Conservation (phyloP, 1,140 invertebrate genomes). For the Luehdorfia chinensis region DNA sequence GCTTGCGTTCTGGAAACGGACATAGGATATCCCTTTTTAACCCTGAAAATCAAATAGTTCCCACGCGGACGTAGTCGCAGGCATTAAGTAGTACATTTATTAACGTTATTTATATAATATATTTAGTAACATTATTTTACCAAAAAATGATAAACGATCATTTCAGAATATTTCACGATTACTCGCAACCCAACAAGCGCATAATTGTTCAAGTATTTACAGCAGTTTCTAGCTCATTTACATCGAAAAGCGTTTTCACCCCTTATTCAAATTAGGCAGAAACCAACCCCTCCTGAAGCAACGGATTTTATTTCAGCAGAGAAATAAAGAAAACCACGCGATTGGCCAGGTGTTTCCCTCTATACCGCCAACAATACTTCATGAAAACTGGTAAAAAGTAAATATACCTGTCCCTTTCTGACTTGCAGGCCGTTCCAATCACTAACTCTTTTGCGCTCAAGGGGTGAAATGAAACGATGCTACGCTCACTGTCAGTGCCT, state of each 20-base stretch:
- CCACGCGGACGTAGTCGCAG: too few species aligned
- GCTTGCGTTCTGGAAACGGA: too few species aligned
- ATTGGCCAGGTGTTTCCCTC: constrained; percentile 47
- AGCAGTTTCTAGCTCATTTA: constrained; percentile 9
- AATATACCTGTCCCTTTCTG: constrained; percentile 46
- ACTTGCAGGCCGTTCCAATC: constrained; percentile 23
- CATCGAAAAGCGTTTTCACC: constrained; percentile 14
- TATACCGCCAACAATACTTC: constrained; percentile 45
- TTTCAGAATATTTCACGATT: not conserved
- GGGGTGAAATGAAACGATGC: constrained; percentile 38
- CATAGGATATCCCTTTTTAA: too few species aligned
- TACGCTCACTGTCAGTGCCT: constrained; percentile 53
- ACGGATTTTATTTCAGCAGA: constrained; percentile 4
- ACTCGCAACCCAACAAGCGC: constrained; percentile 1
- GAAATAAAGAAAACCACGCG: constrained; percentile 22
- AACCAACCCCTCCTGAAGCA: constrained; percentile 20
- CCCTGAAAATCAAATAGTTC: too few species aligned
- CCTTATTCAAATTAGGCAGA: constrained; percentile 24
- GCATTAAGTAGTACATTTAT: too few species aligned
- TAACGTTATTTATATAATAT: too few species aligned
- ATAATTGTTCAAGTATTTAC: constrained; percentile 13
- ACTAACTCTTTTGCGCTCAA: constrained; percentile 40
- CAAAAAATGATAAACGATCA: too few species aligned
- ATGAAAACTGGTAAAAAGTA: constrained; percentile 41
- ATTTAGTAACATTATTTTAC: too few species aligned